Evolutionary conservation across 2,888 invertebrate genomes (phyloP).

Genomic region (Cephus runcator): DNA sequence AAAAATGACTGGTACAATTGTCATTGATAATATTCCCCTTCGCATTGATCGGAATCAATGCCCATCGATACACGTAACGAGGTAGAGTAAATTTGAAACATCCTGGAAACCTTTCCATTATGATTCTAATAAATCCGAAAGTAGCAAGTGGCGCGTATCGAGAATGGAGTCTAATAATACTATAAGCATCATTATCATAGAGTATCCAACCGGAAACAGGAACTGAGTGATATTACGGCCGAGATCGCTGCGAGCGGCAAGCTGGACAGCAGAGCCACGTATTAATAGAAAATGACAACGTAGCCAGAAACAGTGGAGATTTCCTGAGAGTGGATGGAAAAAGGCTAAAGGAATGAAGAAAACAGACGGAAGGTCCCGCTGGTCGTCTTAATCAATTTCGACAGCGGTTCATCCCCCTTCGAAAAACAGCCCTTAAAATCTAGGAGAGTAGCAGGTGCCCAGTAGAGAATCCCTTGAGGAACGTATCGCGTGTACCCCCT

Average conservation of each 20-base stretch:
- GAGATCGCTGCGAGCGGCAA: not conserved
- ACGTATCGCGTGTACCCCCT: not conserved
- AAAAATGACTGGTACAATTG: not conserved
- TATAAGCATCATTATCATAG: slow-evolving; percentile 23
- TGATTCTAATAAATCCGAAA: not conserved
- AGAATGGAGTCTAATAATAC: not conserved
- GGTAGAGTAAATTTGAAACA: not conserved
- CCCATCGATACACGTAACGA: not conserved
- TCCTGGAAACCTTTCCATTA: not conserved
- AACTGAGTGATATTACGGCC: slow-evolving; percentile 23
- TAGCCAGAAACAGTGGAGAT: not conserved
- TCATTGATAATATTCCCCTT: not conserved
- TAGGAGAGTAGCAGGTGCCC: not conserved
- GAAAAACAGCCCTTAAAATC: not conserved
- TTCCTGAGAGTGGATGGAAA: not conserved
- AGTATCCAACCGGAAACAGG: slow-evolving; percentile 35
- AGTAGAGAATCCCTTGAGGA: not conserved
- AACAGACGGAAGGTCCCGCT: not conserved
- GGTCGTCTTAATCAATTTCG: not conserved
- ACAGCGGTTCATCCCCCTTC: not conserved
- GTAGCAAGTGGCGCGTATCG: not conserved
- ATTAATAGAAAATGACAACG: not conserved
- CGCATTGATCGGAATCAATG: not conserved
- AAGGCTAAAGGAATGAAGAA: not conserved
- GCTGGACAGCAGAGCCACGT: not conserved